Evolutionary conservation across 2,888 invertebrate genomes (phyloP).

Genomic region (Uropetala carovei): DNA sequence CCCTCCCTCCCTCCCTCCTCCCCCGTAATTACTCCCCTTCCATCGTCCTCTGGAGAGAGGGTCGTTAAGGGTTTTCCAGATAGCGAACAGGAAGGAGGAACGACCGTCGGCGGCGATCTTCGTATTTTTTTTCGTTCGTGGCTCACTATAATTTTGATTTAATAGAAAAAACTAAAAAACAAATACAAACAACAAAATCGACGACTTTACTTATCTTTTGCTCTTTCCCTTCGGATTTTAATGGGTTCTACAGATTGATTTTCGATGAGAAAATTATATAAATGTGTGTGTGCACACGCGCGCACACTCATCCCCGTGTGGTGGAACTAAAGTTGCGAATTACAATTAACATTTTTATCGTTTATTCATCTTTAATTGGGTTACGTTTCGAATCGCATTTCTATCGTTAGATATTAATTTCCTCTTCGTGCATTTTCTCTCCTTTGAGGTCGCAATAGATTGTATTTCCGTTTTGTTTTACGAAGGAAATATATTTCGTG

Average conservation of each 20-base stretch:
- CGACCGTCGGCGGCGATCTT: conserved; percentile 15
- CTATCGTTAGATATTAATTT: conserved; percentile 8
- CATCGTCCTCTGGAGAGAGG: neutral
- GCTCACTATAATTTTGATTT: conserved; percentile 36
- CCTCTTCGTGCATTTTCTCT: neutral
- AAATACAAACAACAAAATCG: neutral
- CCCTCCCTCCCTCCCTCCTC: neutral
- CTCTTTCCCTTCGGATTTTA: neutral
- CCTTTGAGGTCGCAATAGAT: too few species aligned
- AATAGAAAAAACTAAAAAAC: neutral
- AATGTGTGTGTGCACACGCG: neutral
- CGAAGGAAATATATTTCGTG: too few species aligned
- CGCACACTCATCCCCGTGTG: too few species aligned
- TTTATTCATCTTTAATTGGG: neutral
- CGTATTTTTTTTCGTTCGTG: too few species aligned
- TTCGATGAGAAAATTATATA: neutral
- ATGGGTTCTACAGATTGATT: neutral
- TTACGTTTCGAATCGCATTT: neutral
- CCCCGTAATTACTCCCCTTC: conserved; percentile 23
- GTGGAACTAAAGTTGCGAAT: too few species aligned
- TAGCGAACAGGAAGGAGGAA: conserved; percentile 50
- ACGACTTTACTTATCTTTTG: neutral
- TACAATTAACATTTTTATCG: too few species aligned
- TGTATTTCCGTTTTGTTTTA: too few species aligned
- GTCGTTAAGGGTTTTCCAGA: conserved; percentile 51